Conservation (phyloP, 2,113 vertebrate species). For the Varanus komodoensis region DNA sequence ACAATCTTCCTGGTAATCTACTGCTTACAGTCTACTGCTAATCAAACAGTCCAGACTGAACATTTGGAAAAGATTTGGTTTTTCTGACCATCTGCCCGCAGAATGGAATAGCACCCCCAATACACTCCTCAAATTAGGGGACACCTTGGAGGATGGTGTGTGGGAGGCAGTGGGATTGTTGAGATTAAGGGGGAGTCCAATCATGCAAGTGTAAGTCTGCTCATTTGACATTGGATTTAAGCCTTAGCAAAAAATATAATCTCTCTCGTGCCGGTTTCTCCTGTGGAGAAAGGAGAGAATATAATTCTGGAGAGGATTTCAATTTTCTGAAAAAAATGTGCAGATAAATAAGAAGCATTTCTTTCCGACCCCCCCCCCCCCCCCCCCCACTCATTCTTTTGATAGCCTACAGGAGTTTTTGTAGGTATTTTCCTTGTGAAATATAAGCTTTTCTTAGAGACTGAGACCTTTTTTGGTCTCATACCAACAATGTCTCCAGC, state of each 20-base stretch:
- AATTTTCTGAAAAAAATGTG: conserved; percentile 3
- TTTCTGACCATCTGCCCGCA: too few relatives aligned
- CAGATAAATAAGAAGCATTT: not conserved
- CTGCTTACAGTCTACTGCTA: too few relatives aligned
- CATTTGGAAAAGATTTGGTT: not conserved
- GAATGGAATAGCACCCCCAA: too few relatives aligned
- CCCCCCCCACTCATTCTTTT: conserved; percentile 16
- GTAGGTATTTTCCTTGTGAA: conserved; percentile 54
- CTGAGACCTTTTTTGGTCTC: conserved; percentile 57
- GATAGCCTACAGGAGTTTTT: conserved; percentile 54
- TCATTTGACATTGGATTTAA: too few relatives aligned
- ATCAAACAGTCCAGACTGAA: not conserved
- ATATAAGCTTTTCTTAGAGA: conserved; percentile 47
- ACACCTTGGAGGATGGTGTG: too few relatives aligned
- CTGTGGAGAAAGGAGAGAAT: not conserved
- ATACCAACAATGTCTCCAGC: conserved; percentile 60
- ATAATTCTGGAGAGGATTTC: not conserved
- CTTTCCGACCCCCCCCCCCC: not conserved
- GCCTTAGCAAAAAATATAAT: not conserved
- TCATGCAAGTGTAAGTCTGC: too few relatives aligned
- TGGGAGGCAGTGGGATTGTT: too few relatives aligned
- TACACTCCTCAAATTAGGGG: too few relatives aligned
- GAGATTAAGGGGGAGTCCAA: too few relatives aligned
- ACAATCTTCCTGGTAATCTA: not conserved
- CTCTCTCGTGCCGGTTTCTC: fast-evolving